These are phyloP conservation scores for Numenius arquata DNA, from an alignment of 2,113 vertebrate genomes.

Conservation along the genomic window DNA sequence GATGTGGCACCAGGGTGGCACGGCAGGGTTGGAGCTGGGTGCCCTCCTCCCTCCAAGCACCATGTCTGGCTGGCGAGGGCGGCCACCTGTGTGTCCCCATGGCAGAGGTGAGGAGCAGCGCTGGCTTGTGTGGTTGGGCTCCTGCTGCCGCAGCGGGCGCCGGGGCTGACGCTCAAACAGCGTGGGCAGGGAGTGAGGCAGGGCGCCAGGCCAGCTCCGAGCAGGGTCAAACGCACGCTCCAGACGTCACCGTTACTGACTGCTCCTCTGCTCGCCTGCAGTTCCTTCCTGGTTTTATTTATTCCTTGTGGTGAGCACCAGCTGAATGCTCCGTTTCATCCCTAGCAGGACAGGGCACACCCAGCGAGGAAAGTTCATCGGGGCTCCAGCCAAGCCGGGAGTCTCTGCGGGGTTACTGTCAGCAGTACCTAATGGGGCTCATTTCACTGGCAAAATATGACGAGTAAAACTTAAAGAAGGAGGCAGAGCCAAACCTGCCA, in stretches of 20 bases:
- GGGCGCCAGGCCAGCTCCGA: neutral
- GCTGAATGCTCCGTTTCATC: conserved; percentile 27
- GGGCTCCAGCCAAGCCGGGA: conserved; percentile 8
- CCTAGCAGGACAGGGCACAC: conserved; percentile 35
- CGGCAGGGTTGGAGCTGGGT: neutral
- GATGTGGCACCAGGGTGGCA: neutral
- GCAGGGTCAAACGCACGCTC: neutral
- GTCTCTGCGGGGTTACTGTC: neutral
- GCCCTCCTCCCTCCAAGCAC: neutral
- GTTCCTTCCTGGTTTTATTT: conserved; percentile 53
- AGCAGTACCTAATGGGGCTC: neutral
- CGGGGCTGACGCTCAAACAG: neutral
- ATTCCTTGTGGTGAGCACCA: conserved; percentile 1
- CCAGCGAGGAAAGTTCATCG: conserved; percentile 21
- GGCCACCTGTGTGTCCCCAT: neutral
- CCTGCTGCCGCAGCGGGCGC: neutral
- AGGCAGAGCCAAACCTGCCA: neutral
- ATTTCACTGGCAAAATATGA: neutral
- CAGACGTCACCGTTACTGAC: neutral
- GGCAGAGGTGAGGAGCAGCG: neutral
- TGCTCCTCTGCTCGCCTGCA: neutral
- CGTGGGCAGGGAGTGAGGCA: neutral
- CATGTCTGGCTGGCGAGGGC: neutral
- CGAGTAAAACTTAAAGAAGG: neutral
- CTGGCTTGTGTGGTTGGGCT: neutral